These are phyloP conservation scores for Eptatretus atami DNA, from an alignment of 2,797 vertebrate species.

Conservation along the genomic window DNA sequence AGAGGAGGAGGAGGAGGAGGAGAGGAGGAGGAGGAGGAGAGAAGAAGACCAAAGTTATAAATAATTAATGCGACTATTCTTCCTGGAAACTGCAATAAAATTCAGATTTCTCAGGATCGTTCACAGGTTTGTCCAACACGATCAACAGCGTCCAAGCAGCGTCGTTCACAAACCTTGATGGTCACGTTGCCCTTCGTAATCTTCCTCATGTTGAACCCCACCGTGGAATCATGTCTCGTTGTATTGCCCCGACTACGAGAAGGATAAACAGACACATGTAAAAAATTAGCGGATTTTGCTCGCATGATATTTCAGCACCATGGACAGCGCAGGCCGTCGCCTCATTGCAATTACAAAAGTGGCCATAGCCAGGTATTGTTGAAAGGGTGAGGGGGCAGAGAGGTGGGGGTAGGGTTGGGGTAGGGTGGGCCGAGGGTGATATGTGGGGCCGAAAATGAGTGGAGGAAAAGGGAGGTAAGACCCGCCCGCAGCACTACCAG, in stretches of 20 bases:
- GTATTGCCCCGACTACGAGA: constrained; percentile 62
- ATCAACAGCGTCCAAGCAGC: background rate
- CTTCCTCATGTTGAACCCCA: constrained; percentile 97
- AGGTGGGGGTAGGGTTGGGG: too few species aligned
- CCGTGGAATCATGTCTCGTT: constrained; percentile 97
- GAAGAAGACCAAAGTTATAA: background rate
- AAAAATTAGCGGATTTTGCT: too few species aligned
- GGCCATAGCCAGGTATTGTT: too few species aligned
- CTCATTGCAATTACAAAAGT: too few species aligned
- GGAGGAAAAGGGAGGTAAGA: too few species aligned
- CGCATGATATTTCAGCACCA: background rate
- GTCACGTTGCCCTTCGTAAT: constrained; percentile 97
- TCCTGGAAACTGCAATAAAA: background rate
- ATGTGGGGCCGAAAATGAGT: too few species aligned
- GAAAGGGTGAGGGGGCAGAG: too few species aligned
- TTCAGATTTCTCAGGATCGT: background rate
- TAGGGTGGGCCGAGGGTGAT: too few species aligned
- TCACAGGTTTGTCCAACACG: background rate
- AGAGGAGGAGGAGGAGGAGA: background rate
- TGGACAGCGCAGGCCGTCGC: too few species aligned
- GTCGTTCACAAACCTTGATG: constrained; percentile 44
- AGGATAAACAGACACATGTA: too few species aligned
- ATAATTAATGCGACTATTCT: background rate
- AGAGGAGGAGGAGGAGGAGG: too few species aligned
- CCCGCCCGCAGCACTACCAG: too few species aligned